phyloP scores from a whole-genome alignment of 2,888 invertebrate species.

The Drosophila pseudotakahashii region DNA sequence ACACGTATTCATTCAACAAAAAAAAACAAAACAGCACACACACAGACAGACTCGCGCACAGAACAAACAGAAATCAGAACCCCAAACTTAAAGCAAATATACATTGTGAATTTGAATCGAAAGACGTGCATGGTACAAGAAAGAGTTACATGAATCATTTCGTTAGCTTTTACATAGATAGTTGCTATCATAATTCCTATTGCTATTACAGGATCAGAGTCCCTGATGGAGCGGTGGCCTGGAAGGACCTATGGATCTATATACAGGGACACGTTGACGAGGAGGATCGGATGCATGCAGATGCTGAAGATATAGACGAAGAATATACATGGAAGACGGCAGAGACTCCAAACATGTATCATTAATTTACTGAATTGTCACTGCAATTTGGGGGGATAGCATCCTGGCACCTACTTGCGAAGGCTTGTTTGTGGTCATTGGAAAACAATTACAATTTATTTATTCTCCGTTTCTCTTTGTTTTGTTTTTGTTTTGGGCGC shows the following conservation, averaged over 20 bases:
- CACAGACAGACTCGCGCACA: not conserved
- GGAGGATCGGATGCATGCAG: conserved; percentile 2
- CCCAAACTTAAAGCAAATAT: not conserved
- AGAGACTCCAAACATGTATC: conserved; percentile 10
- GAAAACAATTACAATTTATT: conserved; percentile 16
- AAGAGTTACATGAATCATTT: conserved; percentile 5
- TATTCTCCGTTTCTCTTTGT: not conserved
- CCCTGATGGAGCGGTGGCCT: conserved; percentile 2
- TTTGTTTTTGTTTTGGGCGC: conserved; percentile 17
- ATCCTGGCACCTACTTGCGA: conserved; percentile 7
- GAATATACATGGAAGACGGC: conserved; percentile 28
- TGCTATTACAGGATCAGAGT: conserved; percentile 10
- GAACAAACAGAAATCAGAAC: conserved; percentile 5
- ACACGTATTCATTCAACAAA: not conserved
- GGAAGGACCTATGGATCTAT: conserved; percentile 7
- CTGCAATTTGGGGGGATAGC: conserved; percentile 32
- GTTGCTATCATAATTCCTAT: conserved; percentile 36
- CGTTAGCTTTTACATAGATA: conserved; percentile 32
- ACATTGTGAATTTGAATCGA: not conserved
- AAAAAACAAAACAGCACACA: too few relatives aligned
- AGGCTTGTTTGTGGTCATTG: conserved; percentile 5
- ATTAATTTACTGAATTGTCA: conserved; percentile 39
- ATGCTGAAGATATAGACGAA: conserved; percentile 7
- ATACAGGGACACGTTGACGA: conserved; percentile 14
- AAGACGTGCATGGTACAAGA: conserved; percentile 1